Evolutionary conservation across 1,140 invertebrate species (phyloP).

Genomic region (Charaxes varanes): DNA sequence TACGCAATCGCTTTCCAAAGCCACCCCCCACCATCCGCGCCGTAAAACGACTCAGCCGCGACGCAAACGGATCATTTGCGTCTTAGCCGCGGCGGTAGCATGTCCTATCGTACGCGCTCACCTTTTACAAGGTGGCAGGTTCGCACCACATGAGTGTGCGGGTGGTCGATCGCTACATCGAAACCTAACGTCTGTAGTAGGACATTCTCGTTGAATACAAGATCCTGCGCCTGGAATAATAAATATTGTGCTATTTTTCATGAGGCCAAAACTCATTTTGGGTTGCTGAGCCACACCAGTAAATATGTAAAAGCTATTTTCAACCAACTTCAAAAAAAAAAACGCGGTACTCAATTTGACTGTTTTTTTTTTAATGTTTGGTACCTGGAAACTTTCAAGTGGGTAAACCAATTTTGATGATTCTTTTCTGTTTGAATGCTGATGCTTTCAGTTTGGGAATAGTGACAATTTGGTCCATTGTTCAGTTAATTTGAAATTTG

Average conservation of each 20-base stretch:
- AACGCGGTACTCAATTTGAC: too few relatives aligned
- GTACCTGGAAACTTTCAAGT: too few relatives aligned
- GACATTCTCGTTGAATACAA: slow-evolving; percentile 97
- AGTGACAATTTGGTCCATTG: too few relatives aligned
- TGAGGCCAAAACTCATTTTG: background rate
- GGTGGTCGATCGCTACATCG: slow-evolving; percentile 96
- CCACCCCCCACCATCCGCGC: slow-evolving; percentile 7
- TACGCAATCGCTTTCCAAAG: slow-evolving; percentile 10
- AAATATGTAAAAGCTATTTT: too few relatives aligned
- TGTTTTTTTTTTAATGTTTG: too few relatives aligned
- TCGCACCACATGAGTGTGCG: slow-evolving; percentile 96
- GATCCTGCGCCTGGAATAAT: slow-evolving; percentile 88
- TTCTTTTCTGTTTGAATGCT: too few relatives aligned
- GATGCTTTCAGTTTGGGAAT: too few relatives aligned
- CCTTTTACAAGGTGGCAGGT: slow-evolving; percentile 96
- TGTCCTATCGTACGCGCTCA: slow-evolving; percentile 56
- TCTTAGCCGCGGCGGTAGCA: slow-evolving; percentile 8
- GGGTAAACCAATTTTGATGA: too few relatives aligned
- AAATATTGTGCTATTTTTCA: slow-evolving; percentile 1
- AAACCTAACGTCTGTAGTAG: slow-evolving; percentile 97
- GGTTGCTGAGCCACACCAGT: too few relatives aligned
- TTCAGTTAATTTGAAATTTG: too few relatives aligned
- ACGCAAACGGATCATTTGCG: slow-evolving; percentile 1
- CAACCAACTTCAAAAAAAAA: too few relatives aligned
- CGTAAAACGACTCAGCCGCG: slow-evolving; percentile 8